Evolutionary conservation across 2,797 vertebrate species (phyloP).

Genomic region (Holocentrus rufus): DNA sequence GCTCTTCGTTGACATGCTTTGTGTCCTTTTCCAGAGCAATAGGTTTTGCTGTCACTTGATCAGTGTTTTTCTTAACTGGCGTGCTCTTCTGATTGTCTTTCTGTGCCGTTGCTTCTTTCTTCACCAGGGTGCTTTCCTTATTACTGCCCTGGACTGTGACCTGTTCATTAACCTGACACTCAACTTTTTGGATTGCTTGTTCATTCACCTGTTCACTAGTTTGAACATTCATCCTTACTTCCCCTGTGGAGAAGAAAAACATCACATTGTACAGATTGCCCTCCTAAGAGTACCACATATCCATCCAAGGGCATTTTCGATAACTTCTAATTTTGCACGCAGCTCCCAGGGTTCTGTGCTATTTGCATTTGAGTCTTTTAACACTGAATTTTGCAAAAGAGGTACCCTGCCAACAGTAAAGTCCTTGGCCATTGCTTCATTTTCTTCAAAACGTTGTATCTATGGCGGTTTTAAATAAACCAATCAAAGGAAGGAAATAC

Average conservation of each 20-base stretch:
- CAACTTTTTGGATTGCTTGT: conserved; percentile 57
- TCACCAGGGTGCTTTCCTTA: conserved; percentile 38
- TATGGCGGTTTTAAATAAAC: conserved; percentile 13
- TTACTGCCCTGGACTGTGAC: conserved; percentile 37
- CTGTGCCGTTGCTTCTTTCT: conserved; percentile 52
- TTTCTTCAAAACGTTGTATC: conserved; percentile 7
- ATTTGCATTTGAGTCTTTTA: conserved; percentile 2
- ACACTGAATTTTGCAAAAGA: conserved; percentile 8
- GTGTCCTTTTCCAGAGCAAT: conserved; percentile 48
- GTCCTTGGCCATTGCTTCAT: conserved; percentile 47
- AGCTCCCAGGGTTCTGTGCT: conserved; percentile 48
- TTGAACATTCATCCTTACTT: conserved; percentile 61
- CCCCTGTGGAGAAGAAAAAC: conserved; percentile 71
- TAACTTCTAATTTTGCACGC: conserved; percentile 66
- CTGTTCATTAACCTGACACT: conserved; percentile 68
- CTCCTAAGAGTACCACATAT: conserved; percentile 23
- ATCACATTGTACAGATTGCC: conserved; percentile 49
- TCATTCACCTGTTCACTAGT: conserved; percentile 63
- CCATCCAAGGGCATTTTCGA: conserved; percentile 66
- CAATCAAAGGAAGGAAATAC: conserved; percentile 12
- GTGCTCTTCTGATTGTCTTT: conserved; percentile 53
- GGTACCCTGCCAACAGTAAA: conserved; percentile 47
- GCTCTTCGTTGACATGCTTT: conserved; percentile 40
- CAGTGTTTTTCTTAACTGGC: conserved; percentile 48
- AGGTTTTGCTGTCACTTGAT: conserved; percentile 31